A percentile compares a stretch with the other conserved stretches of the same genome.
Conservation (phyloP, 2,113 vertebrate species). For the Gnathonemus longibarbis region DNA sequence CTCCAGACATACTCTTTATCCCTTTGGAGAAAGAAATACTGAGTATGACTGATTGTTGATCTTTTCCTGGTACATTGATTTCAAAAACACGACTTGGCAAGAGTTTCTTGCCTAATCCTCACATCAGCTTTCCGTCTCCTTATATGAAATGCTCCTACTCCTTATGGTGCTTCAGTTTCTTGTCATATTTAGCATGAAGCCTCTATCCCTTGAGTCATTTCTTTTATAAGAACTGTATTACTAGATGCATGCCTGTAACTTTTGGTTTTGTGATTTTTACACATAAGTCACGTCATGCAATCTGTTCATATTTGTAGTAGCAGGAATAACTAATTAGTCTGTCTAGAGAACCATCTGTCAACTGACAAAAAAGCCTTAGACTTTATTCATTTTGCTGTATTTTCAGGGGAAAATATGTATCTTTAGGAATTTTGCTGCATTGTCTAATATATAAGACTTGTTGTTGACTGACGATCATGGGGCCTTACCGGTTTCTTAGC, state of each 20-base stretch:
- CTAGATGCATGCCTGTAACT: neutral
- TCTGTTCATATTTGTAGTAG: constrained; percentile 1
- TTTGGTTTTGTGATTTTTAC: neutral
- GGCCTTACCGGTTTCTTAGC: neutral
- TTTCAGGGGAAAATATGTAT: neutral
- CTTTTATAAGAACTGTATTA: neutral
- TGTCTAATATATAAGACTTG: neutral
- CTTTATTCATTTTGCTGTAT: neutral
- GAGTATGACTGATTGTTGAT: neutral
- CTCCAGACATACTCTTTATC: neutral
- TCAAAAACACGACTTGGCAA: neutral
- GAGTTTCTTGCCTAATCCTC: neutral
- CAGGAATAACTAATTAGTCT: neutral
- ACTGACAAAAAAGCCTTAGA: neutral
- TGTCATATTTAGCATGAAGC: neutral
- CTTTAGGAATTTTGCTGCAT: neutral
- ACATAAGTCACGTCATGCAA: neutral
- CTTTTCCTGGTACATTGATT: neutral
- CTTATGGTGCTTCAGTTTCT: neutral
- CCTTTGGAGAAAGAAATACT: neutral
- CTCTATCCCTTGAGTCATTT: neutral
- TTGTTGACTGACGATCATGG: neutral
- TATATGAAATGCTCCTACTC: neutral
- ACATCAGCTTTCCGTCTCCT: neutral
- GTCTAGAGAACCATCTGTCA: neutral